Percentiles rank a stretch among this genome's conserved stretches.
Evolutionary conservation across 2,888 invertebrate genomes (phyloP).

Genomic region (Tortricodes alternella): DNA sequence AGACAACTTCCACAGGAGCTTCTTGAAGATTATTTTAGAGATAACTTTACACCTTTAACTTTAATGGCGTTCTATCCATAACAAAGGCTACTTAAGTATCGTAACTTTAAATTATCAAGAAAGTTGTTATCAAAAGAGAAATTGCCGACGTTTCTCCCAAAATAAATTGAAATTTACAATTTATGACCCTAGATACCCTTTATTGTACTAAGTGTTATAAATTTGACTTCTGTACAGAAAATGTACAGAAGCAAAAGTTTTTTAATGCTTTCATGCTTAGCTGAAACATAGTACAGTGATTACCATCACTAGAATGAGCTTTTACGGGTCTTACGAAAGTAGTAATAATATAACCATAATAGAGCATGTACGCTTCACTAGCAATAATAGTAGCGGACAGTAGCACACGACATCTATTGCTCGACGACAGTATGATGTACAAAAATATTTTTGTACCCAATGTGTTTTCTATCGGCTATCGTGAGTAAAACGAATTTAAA

Average conservation of each 20-base stretch:
- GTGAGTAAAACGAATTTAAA: too few relatives aligned
- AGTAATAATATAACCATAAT: too few relatives aligned
- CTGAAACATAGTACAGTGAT: not conserved
- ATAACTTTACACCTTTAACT: not conserved
- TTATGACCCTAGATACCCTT: not conserved
- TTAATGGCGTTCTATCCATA: not conserved
- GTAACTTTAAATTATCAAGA: not conserved
- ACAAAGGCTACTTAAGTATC: not conserved
- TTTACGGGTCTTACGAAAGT: too few relatives aligned
- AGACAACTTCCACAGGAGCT: too few relatives aligned
- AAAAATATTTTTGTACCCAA: too few relatives aligned
- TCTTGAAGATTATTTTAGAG: too few relatives aligned
- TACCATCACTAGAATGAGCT: too few relatives aligned
- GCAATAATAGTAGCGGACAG: too few relatives aligned
- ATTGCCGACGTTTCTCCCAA: not conserved
- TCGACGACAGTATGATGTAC: too few relatives aligned
- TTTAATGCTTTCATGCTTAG: not conserved
- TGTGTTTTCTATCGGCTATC: too few relatives aligned
- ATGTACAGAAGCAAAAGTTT: not conserved
- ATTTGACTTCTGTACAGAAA: not conserved
- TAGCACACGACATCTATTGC: too few relatives aligned
- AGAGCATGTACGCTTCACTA: too few relatives aligned
- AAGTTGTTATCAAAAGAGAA: not conserved
- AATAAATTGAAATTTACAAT: not conserved
- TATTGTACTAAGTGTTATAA: not conserved